Evolutionary conservation across 2,888 invertebrate species (phyloP).

Genomic region (Epicampocera succincta): DNA sequence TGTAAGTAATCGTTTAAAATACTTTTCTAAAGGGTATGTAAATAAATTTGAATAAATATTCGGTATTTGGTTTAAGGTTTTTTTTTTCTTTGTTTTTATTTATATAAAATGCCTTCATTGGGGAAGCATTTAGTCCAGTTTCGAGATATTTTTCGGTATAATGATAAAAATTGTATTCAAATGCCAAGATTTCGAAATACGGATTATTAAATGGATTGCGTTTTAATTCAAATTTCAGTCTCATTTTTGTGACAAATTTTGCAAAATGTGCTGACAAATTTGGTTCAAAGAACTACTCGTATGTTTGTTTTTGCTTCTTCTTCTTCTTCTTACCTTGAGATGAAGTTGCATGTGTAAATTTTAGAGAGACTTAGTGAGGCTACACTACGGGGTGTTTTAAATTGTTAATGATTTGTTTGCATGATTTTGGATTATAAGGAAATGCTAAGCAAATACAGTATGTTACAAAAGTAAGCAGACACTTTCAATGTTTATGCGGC

Average conservation of each 20-base stretch:
- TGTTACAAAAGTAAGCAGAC: neutral
- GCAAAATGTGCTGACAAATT: constrained; percentile 52
- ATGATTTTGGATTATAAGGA: constrained; percentile 8
- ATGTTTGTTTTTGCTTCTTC: neutral
- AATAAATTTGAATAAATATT: constrained; percentile 25
- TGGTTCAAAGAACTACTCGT: neutral
- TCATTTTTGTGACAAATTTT: constrained; percentile 65
- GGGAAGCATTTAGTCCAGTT: constrained; percentile 43
- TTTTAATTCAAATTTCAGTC: constrained; percentile 65
- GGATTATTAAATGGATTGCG: constrained; percentile 45
- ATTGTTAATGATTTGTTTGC: constrained; percentile 10
- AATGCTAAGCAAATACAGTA: constrained; percentile 2
- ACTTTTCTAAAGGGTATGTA: constrained; percentile 42
- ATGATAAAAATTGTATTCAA: constrained; percentile 23
- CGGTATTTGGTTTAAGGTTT: constrained; percentile 22
- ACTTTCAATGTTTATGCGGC: too few relatives aligned
- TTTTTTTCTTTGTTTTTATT: too few relatives aligned
- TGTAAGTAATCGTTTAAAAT: constrained; percentile 1
- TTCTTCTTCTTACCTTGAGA: neutral
- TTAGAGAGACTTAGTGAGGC: neutral
- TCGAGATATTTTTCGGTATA: constrained; percentile 23
- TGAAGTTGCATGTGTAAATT: neutral
- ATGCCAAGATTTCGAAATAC: constrained; percentile 24
- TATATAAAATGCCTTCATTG: constrained; percentile 54
- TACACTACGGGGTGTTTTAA: neutral